Conservation (phyloP, 1,140 invertebrate species). For the Calephelis virginiensis region DNA sequence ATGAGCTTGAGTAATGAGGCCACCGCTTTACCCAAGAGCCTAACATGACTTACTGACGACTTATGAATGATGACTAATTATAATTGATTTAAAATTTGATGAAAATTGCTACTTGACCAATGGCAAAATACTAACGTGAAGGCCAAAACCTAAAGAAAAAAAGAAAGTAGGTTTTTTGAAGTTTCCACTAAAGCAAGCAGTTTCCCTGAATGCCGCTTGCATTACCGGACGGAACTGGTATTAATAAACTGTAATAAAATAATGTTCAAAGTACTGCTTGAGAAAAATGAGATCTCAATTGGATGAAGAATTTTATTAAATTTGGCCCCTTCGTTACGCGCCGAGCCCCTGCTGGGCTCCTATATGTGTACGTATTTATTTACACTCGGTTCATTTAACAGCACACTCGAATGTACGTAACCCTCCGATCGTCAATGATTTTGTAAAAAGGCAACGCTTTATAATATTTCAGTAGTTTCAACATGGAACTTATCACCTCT, state of each 20-base stretch:
- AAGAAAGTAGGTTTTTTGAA: too few relatives aligned
- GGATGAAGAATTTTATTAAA: conserved; percentile 48
- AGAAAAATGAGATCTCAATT: conserved; percentile 11
- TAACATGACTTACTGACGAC: too few relatives aligned
- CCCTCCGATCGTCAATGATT: conserved; percentile 38
- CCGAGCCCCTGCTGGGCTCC: conserved; percentile 53
- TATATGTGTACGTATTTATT: conserved; percentile 73
- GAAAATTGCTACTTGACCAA: too few relatives aligned
- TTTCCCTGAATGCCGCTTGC: too few relatives aligned
- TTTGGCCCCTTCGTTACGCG: conserved; percentile 53
- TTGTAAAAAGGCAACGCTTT: conserved; percentile 23
- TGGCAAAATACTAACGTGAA: too few relatives aligned
- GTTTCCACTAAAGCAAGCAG: too few relatives aligned
- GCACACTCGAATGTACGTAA: conserved; percentile 51
- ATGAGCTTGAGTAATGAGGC: too few relatives aligned
- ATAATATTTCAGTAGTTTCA: background rate
- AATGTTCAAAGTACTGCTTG: conserved; percentile 7
- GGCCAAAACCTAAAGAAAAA: too few relatives aligned
- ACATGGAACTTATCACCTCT: too few relatives aligned
- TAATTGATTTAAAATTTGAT: too few relatives aligned
- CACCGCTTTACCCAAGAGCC: too few relatives aligned
- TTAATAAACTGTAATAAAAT: background rate
- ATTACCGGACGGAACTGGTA: background rate
- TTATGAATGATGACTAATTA: too few relatives aligned
- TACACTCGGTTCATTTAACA: conserved; percentile 75